Base-by-base conservation (phyloP, 2,797 vertebrate species). In the Ctenochaetus hawaiiensis region DNA sequence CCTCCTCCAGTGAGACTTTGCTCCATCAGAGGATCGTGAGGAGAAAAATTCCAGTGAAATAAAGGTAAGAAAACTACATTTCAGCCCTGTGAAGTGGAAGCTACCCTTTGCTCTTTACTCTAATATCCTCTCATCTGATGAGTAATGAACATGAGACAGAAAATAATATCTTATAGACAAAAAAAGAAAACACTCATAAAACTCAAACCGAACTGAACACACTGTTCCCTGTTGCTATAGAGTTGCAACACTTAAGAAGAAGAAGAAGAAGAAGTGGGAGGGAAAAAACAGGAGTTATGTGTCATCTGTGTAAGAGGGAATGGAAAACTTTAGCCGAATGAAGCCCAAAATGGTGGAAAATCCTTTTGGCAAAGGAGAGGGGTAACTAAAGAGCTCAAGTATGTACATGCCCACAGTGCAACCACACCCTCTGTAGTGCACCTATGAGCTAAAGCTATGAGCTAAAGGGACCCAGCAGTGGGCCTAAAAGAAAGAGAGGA, bases 301-400 rank as follows among this genome's bases (percentile, higher is more conserved):
- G 53, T 47, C 61, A 48, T 66, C 51, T 45, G 30, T 66, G 43
- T 44, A 2, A 53, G 49, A 82, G 59, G 53, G 44, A 79, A 75
- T 81, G 86, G 72, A 89, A 90, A 89, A 81, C 0, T 67, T 78
- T 0, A 43, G 67, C 56, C 61, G 62, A 61, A 56, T 45, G n/a
- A 41, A 14, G 39, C 8, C 45, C 73, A 58, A 43, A 58, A 56
- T 58, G 69, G 62, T 56, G 71, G 26, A 56, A 69, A 56, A 44
- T 16, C 4, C 11, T 18, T 17, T n/a, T 14, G 73, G 22, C 10
- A 53, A 70, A 65, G 65, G 22, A 57, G 41, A 72, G 10, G n/a
- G 5, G 43, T 47, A 10, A 5, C 6, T 23, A 54, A 26, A 75
- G 23, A 66, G 45, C 12, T 43, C 59, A 20, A 1, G 77, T 58